Evolutionary conservation across 2,888 invertebrate species (phyloP), one percentile per base, ranked within the genome.

Genomic region (Cephus sareptanus): DNA sequence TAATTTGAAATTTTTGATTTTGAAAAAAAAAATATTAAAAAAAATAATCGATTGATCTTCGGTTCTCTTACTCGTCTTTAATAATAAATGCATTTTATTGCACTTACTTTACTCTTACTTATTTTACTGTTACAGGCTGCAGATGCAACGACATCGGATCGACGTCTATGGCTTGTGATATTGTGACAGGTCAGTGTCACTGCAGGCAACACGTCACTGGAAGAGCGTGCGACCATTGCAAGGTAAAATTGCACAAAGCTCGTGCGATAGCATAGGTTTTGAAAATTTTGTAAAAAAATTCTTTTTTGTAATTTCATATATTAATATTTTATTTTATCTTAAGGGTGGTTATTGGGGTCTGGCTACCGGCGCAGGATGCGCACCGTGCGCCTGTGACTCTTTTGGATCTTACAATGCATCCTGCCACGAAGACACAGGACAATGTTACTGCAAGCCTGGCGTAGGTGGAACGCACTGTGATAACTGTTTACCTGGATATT

Each of bases 271-370:
- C 30, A 9, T 75, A 13, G 9, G 3, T 35, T 35, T 56, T 9
- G 4, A 6, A 9, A 71, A n/a, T n/a, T 33, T 31, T 6, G 33
- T 6, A n/a, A 13, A 71, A 33, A 31, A 71, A 31, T n/a, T 70
- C 1, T 71, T 30, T n/a, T 71, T 71, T n/a, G 11, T 30, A 71
- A 30, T 71, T 23, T 6, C 12, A 30, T n/a, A 30, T 77, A 35
- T 31, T 69, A 75, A 31, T 13, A 12, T 56, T 56, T 56, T 1
- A 4, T 40, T 40, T 40, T 40, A 9, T 9, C 1, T 78, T 79
- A 35, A 95, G 94, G 93, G 93, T 83, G 96, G 96, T 12, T 95
- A 94, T 91, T 97, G 97, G 96, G 97, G 97, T 81, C 91, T 96
- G 70, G 93, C 92, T 6, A 93, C 95, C 76, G 94, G 94, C 30